phyloP scores from a whole-genome alignment of 2,797 vertebrate species.

The Megaceryle alcyon region DNA sequence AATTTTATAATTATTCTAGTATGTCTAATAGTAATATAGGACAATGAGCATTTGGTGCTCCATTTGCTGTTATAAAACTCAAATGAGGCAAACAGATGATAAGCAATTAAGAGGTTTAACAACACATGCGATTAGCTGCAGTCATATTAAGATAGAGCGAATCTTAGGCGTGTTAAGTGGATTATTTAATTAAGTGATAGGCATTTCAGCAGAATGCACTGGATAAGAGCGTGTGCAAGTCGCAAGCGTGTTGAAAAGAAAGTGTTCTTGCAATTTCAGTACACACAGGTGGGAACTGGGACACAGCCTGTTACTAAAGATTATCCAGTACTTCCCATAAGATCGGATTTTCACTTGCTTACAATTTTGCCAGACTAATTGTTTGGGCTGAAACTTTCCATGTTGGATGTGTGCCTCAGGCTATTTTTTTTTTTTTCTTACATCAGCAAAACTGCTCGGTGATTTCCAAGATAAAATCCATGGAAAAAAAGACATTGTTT shows the following conservation, averaged over 20 bases:
- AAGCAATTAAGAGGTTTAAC: slow-evolving; percentile 45
- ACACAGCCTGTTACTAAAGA: background rate
- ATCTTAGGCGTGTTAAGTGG: background rate
- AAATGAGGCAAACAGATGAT: background rate
- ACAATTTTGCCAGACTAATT: background rate
- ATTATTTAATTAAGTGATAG: slow-evolving; percentile 13
- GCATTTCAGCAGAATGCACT: background rate
- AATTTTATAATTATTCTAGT: background rate
- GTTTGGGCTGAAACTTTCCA: slow-evolving; percentile 1
- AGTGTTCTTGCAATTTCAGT: background rate
- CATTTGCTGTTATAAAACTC: background rate
- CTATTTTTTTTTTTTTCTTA: background rate
- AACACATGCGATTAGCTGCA: background rate
- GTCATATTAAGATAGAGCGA: background rate
- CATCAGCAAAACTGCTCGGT: background rate
- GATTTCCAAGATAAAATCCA: slow-evolving; percentile 9
- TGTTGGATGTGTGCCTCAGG: background rate
- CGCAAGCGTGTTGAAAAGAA: background rate
- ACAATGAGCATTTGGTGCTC: background rate
- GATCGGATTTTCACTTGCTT: background rate
- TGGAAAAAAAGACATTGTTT: background rate
- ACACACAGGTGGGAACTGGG: background rate
- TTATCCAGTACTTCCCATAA: background rate
- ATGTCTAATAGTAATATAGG: background rate
- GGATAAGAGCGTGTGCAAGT: background rate